Conservation (phyloP, 2,888 invertebrate genomes). For the Noctuana brunneofusca region DNA sequence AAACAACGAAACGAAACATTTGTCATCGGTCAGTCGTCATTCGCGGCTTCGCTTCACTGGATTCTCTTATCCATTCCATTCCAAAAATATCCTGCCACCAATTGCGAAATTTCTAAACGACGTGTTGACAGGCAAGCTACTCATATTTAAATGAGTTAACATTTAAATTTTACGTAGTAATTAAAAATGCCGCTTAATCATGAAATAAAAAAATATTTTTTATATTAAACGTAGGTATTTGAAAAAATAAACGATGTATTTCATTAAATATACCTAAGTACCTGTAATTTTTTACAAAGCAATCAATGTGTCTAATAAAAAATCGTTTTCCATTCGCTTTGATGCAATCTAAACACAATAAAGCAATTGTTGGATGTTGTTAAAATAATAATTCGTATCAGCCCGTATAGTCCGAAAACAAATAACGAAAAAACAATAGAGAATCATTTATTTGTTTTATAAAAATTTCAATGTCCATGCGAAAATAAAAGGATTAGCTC, state of each 20-base stretch:
- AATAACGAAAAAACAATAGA: slow-evolving; percentile 12
- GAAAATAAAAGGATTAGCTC: slow-evolving; percentile 8
- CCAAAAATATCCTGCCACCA: slow-evolving; percentile 25
- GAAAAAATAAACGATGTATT: too few species aligned
- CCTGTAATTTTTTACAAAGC: too few species aligned
- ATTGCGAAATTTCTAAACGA: slow-evolving; percentile 28
- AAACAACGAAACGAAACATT: slow-evolving; percentile 32
- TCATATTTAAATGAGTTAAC: slow-evolving; percentile 3
- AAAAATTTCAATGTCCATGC: slow-evolving; percentile 16
- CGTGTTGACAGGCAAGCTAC: slow-evolving; percentile 9
- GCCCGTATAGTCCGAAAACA: slow-evolving; percentile 14
- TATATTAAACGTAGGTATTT: too few species aligned
- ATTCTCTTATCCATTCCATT: slow-evolving; percentile 30
- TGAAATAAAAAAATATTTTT: too few species aligned
- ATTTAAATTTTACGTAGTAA: not conserved
- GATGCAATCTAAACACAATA: slow-evolving; percentile 4
- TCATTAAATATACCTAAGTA: too few species aligned
- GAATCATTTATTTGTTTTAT: slow-evolving; percentile 22
- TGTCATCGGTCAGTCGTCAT: slow-evolving; percentile 37
- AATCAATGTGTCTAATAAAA: not conserved
- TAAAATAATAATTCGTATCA: slow-evolving; percentile 9
- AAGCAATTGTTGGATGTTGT: slow-evolving; percentile 6
- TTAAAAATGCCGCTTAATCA: too few species aligned
- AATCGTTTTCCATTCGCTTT: not conserved
- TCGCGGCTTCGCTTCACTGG: slow-evolving; percentile 31